A percentile compares a stretch with the other conserved stretches of the same genome.
These are phyloP conservation scores for Lamellibrachia satsuma DNA, from an alignment of 2,888 invertebrate species.

Conservation along the genomic window DNA sequence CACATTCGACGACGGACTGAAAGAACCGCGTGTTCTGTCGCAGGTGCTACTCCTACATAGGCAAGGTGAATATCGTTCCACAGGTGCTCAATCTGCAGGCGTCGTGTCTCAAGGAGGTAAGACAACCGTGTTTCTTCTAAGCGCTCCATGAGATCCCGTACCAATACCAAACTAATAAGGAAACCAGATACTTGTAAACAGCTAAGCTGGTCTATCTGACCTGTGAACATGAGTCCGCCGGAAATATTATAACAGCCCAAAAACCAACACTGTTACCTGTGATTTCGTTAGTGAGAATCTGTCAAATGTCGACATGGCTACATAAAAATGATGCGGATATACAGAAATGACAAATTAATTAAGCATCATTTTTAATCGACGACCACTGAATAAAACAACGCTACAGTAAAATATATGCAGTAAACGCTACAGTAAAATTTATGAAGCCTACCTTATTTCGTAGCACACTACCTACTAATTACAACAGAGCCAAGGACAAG, in stretches of 20 bases:
- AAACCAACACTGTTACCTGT: not conserved
- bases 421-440: not conserved
- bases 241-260: not conserved
- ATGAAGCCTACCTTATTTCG: not conserved
- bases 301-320: not conserved
- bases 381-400: not conserved
- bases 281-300: not conserved
- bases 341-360: not conserved
- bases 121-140: not conserved
- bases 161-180: no score
- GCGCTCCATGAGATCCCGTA: no score
- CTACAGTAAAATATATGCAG: not conserved
- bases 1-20: not conserved
- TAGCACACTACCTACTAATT: not conserved
- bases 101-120: constrained; percentile 21
- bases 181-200: not conserved
- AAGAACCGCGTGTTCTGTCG: not conserved
- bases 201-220: not conserved
- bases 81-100: constrained; percentile 24
- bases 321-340: not conserved
- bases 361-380: not conserved
- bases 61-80: constrained; percentile 19
- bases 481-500: not conserved
- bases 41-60: constrained; percentile 28
- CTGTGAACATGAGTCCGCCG: not conserved